These are phyloP conservation scores for Tineola bisselliella DNA, from an alignment of 2,888 invertebrate species.

Conservation along the genomic window DNA sequence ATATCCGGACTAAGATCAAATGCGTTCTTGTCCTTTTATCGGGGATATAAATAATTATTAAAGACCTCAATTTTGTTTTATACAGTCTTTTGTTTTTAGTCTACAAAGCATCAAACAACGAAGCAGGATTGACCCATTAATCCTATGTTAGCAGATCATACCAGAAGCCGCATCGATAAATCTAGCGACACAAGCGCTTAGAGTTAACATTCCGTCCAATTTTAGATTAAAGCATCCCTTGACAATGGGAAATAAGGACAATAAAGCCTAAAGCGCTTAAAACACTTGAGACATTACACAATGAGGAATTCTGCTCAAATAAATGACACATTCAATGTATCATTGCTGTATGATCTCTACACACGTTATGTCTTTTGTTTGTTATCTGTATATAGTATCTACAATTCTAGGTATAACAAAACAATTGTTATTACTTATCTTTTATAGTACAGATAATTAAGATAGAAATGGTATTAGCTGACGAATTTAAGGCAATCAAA, in stretches of 20 bases:
- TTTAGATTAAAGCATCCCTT: neutral
- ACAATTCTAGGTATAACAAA: too few species aligned
- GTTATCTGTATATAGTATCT: too few species aligned
- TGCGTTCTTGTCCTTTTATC: too few species aligned
- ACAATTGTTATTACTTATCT: too few species aligned
- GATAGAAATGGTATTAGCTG: too few species aligned
- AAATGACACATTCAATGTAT: neutral
- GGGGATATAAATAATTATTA: too few species aligned
- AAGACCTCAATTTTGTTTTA: too few species aligned
- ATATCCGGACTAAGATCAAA: too few species aligned
- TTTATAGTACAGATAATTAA: too few species aligned
- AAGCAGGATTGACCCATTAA: neutral
- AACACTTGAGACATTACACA: neutral
- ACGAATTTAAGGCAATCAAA: too few species aligned
- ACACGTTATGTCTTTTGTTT: neutral
- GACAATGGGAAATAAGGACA: slow-evolving; percentile 1
- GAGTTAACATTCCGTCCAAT: neutral
- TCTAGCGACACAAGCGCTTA: neutral
- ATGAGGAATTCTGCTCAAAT: neutral
- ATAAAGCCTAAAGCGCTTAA: slow-evolving; percentile 1
- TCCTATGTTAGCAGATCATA: neutral
- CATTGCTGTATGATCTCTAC: neutral
- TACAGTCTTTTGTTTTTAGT: too few species aligned
- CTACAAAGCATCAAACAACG: too few species aligned
- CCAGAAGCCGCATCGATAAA: neutral